Percentiles rank a stretch among this genome's conserved stretches.
Evolutionary conservation across 2,888 invertebrate species (phyloP).

Genomic region (Listrodromus nycthemerus): DNA sequence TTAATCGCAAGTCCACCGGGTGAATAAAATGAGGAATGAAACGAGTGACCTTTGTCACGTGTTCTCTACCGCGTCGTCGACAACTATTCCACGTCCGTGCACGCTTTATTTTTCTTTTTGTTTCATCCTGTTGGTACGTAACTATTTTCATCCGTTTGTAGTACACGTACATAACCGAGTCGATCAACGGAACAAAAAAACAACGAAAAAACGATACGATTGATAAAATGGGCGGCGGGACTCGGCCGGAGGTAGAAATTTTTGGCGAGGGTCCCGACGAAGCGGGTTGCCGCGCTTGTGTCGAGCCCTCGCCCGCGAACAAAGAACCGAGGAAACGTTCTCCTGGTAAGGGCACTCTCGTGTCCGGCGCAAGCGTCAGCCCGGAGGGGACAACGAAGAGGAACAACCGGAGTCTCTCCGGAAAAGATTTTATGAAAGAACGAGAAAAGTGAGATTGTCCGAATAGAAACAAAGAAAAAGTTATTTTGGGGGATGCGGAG

Average conservation of each 20-base stretch:
- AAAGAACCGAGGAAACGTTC: neutral
- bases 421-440: neutral
- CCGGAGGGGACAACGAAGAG: neutral
- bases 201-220: too few relatives aligned
- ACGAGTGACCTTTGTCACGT: slow-evolving; percentile 46
- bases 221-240: neutral
- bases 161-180: too few relatives aligned
- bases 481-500: neutral
- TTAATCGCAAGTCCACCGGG: too few relatives aligned
- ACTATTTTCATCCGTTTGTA: slow-evolving; percentile 2
- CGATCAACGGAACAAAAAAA: too few relatives aligned
- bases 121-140: neutral
- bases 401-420: neutral
- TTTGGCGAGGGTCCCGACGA: neutral
- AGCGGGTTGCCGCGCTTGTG: neutral
- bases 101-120: slow-evolving; percentile 50
- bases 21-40: too few relatives aligned
- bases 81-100: slow-evolving; percentile 43
- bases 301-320: neutral
- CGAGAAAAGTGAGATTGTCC: neutral
- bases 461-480: neutral
- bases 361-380: neutral
- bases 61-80: slow-evolving; percentile 32
- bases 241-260: neutral
- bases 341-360: slow-evolving; percentile 1